Conservation (phyloP, 2,797 vertebrate species). For the Syngnathus acus region DNA sequence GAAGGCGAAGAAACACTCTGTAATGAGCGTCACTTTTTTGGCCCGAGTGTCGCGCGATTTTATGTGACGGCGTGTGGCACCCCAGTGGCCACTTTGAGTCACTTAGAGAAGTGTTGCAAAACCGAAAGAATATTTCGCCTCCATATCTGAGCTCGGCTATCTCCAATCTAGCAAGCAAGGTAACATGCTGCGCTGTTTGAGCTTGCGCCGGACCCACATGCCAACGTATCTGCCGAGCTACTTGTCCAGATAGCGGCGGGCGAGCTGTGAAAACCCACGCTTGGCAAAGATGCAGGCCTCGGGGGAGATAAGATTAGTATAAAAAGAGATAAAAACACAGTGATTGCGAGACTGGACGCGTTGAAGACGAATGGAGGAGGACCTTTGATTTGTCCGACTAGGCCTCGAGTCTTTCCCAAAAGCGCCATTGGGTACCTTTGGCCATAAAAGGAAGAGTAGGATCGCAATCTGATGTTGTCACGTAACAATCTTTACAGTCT, state of each 20-base stretch:
- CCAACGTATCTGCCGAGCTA: conserved; percentile 38
- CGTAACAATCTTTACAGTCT: conserved; percentile 66
- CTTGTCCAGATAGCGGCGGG: conserved; percentile 54
- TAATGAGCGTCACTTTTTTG: neutral
- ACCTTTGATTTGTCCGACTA: conserved; percentile 30
- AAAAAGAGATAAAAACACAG: conserved; percentile 56
- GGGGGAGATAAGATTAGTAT: conserved; percentile 55
- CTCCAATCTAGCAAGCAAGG: conserved; percentile 42
- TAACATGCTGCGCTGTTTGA: conserved; percentile 51
- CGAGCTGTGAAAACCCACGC: conserved; percentile 72
- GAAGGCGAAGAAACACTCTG: neutral
- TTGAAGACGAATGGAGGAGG: conserved; percentile 51
- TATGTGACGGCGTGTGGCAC: neutral
- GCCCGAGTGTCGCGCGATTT: neutral
- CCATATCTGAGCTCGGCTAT: conserved; percentile 31
- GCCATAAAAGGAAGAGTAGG: conserved; percentile 41
- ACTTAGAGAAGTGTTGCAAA: conserved; percentile 24
- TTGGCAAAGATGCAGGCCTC: conserved; percentile 55
- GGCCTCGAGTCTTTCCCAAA: conserved; percentile 14
- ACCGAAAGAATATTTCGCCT: conserved; percentile 32
- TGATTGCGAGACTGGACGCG: conserved; percentile 61
- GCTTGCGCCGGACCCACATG: conserved; percentile 50
- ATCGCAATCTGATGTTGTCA: conserved; percentile 60
- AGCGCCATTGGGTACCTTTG: conserved; percentile 31
- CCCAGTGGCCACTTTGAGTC: neutral